Evolutionary conservation across 2,113 vertebrate species (phyloP).

Genomic region (Neodontobutis hainanensis): DNA sequence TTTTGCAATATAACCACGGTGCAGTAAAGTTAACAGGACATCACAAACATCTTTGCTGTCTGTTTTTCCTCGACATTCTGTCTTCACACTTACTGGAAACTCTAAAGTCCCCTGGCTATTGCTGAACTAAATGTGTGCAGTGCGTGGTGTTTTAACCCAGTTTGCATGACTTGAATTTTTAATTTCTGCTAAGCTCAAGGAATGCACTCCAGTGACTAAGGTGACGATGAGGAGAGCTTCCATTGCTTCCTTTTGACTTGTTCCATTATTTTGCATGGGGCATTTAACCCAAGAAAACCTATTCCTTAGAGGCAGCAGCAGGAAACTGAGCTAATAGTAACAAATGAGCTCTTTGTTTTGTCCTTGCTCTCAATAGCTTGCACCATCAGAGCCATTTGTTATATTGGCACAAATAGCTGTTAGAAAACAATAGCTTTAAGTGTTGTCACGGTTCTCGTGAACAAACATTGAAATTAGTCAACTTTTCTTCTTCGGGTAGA

Average conservation of each 20-base stretch:
- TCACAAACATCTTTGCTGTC: conserved; percentile 1
- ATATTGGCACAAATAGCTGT: neutral
- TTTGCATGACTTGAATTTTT: conserved; percentile 74
- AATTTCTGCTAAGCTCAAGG: conserved; percentile 58
- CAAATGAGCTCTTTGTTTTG: conserved; percentile 18
- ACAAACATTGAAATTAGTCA: conserved; percentile 6
- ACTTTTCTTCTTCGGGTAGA: neutral
- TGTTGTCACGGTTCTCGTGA: conserved; percentile 17
- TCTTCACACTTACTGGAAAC: conserved; percentile 40
- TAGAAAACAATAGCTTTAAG: conserved; percentile 12
- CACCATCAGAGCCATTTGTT: conserved; percentile 17
- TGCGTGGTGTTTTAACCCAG: conserved; percentile 67
- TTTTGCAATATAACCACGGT: conserved; percentile 12
- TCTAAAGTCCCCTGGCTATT: conserved; percentile 13
- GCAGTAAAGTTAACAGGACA: conserved; percentile 10
- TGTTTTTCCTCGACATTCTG: conserved; percentile 4
- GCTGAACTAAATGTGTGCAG: conserved; percentile 54
- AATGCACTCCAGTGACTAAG: conserved; percentile 40
- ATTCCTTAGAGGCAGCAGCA: neutral
- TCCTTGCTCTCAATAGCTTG: conserved; percentile 2
- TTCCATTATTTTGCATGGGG: conserved; percentile 27
- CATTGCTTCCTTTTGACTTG: conserved; percentile 11
- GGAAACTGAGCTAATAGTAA: neutral
- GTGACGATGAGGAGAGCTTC: conserved; percentile 8
- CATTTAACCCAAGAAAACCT: conserved; percentile 6